phyloP scores from a whole-genome alignment of 64 coral and sea anemone genomes.

The Stichodactyla helianthus region DNA sequence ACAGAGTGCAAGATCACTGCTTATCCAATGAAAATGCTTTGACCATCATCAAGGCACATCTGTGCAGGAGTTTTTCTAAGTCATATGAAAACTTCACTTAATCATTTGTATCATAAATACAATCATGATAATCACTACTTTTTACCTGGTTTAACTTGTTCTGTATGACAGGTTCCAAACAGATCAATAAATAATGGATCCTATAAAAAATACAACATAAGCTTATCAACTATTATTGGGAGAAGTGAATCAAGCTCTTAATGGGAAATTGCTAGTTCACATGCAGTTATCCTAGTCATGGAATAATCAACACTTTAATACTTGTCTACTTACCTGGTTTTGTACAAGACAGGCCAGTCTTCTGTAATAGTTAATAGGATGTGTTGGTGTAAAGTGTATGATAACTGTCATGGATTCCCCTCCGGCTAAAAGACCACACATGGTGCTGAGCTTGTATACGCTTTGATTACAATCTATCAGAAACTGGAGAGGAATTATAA shows the following conservation, averaged over 20 bases:
- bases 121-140: neutral
- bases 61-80: no score
- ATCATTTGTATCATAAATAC: no score
- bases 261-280: no score
- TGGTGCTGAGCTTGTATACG: constrained; percentile 73
- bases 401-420: constrained; percentile 61
- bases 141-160: constrained; percentile 93
- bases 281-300: no score
- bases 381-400: constrained; percentile 53
- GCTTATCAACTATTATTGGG: neutral
- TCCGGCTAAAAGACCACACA: constrained; percentile 65
- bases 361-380: constrained; percentile 92
- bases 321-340: constrained; percentile 64
- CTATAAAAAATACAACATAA: constrained; percentile 12
- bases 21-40: no score
- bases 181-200: constrained; percentile 87
- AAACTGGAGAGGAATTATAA: constrained; percentile 39
- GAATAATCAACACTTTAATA: no score
- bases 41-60: no score
- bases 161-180: constrained; percentile 98
- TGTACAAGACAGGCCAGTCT: constrained; percentile 85
- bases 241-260: neutral
- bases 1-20: no score
- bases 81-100: no score
- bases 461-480: constrained; percentile 88